These are phyloP conservation scores for Augochlorella aurata DNA, from an alignment of 2,888 invertebrate species.

Conservation along the genomic window DNA sequence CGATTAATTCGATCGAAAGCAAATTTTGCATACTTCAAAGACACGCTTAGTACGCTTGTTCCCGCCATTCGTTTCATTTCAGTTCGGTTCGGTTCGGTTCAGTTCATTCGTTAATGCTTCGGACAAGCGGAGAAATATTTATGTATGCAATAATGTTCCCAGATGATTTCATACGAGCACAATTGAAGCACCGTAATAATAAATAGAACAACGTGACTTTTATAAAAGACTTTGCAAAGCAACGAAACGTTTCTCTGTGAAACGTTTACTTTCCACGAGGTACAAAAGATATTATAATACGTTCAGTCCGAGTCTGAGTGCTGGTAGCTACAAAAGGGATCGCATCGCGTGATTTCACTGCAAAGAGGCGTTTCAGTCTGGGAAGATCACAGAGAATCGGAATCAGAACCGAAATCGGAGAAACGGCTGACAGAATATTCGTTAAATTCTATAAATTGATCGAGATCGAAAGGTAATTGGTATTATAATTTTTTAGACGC, in stretches of 20 bases:
- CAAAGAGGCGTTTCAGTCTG: conserved; percentile 29
- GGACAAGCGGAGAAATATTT: not conserved
- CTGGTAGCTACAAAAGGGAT: conserved; percentile 22
- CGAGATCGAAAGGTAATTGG: not conserved
- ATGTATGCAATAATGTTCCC: no score
- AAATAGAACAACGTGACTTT: not conserved
- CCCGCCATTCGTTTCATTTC: no score
- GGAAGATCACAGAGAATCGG: not conserved
- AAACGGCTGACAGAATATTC: conserved; percentile 7
- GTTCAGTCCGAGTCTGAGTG: conserved; percentile 26
- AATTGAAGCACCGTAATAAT: no score
- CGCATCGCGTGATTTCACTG: conserved; percentile 14
- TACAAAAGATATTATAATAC: conserved; percentile 45
- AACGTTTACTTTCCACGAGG: conserved; percentile 39
- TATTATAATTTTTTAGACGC: not conserved
- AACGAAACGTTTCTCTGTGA: conserved; percentile 29
- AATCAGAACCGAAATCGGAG: not conserved
- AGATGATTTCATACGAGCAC: no score
- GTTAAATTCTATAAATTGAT: not conserved
- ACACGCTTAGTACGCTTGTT: no score
- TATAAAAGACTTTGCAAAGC: conserved; percentile 17
- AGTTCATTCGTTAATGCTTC: no score
- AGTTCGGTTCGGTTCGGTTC: no score
- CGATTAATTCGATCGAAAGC: no score
- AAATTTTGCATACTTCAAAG: no score